Evolutionary conservation across 1,140 invertebrate species (phyloP).

Genomic region (Anagrus nilaparvatae): DNA sequence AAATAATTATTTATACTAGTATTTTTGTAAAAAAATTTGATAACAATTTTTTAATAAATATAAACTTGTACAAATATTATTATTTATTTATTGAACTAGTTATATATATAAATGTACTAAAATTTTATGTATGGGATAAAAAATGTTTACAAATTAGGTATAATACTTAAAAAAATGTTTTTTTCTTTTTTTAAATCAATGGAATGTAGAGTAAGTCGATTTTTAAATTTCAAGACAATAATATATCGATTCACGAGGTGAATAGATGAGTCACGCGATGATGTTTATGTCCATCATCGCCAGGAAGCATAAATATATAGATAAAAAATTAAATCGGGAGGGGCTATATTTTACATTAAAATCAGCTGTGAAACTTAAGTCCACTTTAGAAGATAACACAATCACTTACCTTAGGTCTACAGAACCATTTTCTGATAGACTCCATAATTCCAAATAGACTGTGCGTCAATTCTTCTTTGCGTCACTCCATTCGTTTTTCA

Average conservation of each 20-base stretch:
- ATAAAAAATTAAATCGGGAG: background rate
- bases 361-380: background rate
- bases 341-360: background rate
- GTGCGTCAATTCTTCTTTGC: background rate
- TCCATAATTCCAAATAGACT: conserved; percentile 71
- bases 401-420: conserved; percentile 74
- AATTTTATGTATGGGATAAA: too few species aligned
- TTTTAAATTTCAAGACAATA: background rate
- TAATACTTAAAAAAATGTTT: too few species aligned
- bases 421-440: conserved; percentile 84
- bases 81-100: too few species aligned
- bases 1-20: too few species aligned
- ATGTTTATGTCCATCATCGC: background rate
- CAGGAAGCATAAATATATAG: background rate
- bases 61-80: too few species aligned
- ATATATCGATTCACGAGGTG: background rate
- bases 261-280: background rate
- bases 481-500: conserved; percentile 6
- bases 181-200: too few species aligned
- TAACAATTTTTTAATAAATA: too few species aligned
- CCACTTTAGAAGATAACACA: conserved; percentile 2
- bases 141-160: too few species aligned
- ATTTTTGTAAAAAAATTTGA: too few species aligned
- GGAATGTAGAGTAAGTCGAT: too few species aligned
- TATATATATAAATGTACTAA: too few species aligned